These are phyloP conservation scores for Alouatta palliata DNA, from an alignment of 2,113 vertebrate genomes.

Conservation along the genomic window DNA sequence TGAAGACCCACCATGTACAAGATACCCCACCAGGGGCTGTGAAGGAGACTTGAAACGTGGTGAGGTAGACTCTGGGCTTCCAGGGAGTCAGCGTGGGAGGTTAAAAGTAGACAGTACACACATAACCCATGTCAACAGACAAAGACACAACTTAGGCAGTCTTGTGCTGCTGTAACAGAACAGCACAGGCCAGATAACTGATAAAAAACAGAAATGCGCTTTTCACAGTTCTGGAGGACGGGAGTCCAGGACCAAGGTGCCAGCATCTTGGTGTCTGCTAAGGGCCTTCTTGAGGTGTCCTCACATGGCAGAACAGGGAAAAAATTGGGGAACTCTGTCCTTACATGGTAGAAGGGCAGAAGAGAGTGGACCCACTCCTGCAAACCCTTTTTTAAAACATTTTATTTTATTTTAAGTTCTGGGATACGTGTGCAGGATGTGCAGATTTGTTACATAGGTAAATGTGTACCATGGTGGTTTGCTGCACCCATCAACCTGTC, in stretches of 20 bases:
- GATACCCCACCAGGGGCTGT: background rate
- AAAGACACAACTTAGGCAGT: background rate
- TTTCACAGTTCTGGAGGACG: background rate
- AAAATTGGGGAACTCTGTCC: background rate
- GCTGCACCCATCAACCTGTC: too few relatives aligned
- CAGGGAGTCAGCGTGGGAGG: background rate
- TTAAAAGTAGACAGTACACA: background rate
- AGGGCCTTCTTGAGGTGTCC: background rate
- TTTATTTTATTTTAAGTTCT: too few relatives aligned
- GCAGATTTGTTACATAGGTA: too few relatives aligned
- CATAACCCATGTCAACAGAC: too few relatives aligned
- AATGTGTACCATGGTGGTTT: too few relatives aligned
- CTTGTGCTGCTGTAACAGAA: background rate
- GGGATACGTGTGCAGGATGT: too few relatives aligned
- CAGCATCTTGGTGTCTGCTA: background rate
- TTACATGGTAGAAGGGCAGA: background rate
- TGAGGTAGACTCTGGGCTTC: background rate
- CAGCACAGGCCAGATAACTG: background rate
- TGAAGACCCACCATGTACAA: rapidly evolving
- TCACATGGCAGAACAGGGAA: background rate
- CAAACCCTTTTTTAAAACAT: background rate
- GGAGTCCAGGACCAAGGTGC: background rate
- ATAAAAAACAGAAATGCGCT: background rate
- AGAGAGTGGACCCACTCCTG: background rate
- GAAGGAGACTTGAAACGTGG: too few relatives aligned